These are phyloP conservation scores for Stenopsyche tienmushanensis DNA, from an alignment of 1,140 invertebrate species.

Conservation along the genomic window DNA sequence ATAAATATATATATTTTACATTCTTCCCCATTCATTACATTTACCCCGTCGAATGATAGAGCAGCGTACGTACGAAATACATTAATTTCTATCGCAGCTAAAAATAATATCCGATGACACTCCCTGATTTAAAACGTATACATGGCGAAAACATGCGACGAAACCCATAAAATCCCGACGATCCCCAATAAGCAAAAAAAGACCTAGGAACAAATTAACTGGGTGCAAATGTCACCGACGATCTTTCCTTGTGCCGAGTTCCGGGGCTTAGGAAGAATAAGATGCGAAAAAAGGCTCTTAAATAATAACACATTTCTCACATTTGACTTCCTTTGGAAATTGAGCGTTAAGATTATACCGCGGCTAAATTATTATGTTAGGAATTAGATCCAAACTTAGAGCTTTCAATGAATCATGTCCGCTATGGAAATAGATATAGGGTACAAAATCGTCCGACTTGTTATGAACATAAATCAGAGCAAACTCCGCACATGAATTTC, in stretches of 20 bases:
- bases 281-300: not conserved
- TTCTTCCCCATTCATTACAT: too few relatives aligned
- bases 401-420: not conserved
- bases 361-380: not conserved
- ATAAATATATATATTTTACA: too few relatives aligned
- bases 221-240: constrained; percentile 33
- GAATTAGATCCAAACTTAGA: not conserved
- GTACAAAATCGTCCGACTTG: not conserved
- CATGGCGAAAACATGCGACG: not conserved
- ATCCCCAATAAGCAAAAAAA: constrained; percentile 1
- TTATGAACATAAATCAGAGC: not conserved
- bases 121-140: not conserved
- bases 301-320: constrained; percentile 20
- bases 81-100: not conserved
- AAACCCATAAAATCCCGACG: not conserved
- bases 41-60: not conserved
- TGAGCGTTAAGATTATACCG: not conserved
- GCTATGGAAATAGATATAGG: not conserved
- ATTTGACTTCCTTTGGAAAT: constrained; percentile 14
- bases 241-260: constrained; percentile 18
- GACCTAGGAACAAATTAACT: constrained; percentile 35
- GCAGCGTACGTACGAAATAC: not conserved
- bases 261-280: not conserved
- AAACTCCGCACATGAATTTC: not conserved
- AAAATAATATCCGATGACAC: not conserved